Percentiles rank a stretch among this genome's conserved stretches.
Conservation (phyloP, 1,140 invertebrate species). For the Samia ricini region DNA sequence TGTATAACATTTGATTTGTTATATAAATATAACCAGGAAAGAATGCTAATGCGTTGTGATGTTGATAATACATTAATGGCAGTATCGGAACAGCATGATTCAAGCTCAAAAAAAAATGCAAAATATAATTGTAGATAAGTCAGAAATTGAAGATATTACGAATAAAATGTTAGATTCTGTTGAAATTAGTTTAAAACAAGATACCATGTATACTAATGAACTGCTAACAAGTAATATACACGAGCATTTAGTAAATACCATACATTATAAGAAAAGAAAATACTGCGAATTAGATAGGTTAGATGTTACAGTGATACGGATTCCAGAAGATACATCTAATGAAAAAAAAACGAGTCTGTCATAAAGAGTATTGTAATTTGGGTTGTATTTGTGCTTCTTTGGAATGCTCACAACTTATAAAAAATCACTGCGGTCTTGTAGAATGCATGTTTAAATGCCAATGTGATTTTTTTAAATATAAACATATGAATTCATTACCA, state of each 20-base stretch:
- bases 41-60: conserved; percentile 52
- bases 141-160: conserved; percentile 40
- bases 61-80: conserved; percentile 14
- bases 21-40: conserved; percentile 55
- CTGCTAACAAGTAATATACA: conserved; percentile 20
- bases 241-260: background rate
- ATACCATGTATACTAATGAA: conserved; percentile 41
- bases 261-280: conserved; percentile 36
- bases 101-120: background rate
- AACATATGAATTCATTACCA: conserved; percentile 30
- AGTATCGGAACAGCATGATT: conserved; percentile 2
- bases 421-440: conserved; percentile 53
- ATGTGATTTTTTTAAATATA: conserved; percentile 55
- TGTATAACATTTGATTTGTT: conserved; percentile 50
- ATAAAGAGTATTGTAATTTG: conserved; percentile 48
- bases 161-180: conserved; percentile 49
- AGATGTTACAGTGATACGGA: conserved; percentile 60
- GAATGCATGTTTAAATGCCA: conserved; percentile 67
- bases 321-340: conserved; percentile 33
- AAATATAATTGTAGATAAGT: conserved; percentile 14
- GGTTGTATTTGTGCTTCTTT: conserved; percentile 64
- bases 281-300: conserved; percentile 56
- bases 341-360: conserved; percentile 28
- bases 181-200: conserved; percentile 56
- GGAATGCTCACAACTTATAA: conserved; percentile 41